A percentile compares a stretch with the other conserved stretches of the same genome.
Evolutionary conservation across 2,113 vertebrate species (phyloP).

Genomic region (rat (Rattus norvegicus)): GRCr8 NC_086033.1:40504001-40504500

Average conservation of each 20-base stretch:
- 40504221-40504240: constrained; percentile 39
- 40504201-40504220: constrained; percentile 57
- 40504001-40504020: background rate
- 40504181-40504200: constrained; percentile 47
- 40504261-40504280: constrained; percentile 67
- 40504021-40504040: background rate
- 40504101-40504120: background rate
- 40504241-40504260: constrained; percentile 24
- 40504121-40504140: background rate
- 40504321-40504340: background rate
- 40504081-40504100: background rate
- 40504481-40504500: background rate
- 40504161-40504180: constrained; percentile 61
- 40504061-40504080: background rate
- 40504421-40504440: background rate
- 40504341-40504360: constrained; percentile 54
- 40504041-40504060: background rate
- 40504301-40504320: constrained; percentile 73
- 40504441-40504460: background rate
- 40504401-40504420: background rate
- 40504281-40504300: background rate
- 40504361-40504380: constrained; percentile 37
- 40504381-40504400: background rate
- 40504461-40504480: background rate
- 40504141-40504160: constrained; percentile 47